Base-by-base conservation (phyloP, 1,140 invertebrate genomes). In the Eueides isabella region DNA sequence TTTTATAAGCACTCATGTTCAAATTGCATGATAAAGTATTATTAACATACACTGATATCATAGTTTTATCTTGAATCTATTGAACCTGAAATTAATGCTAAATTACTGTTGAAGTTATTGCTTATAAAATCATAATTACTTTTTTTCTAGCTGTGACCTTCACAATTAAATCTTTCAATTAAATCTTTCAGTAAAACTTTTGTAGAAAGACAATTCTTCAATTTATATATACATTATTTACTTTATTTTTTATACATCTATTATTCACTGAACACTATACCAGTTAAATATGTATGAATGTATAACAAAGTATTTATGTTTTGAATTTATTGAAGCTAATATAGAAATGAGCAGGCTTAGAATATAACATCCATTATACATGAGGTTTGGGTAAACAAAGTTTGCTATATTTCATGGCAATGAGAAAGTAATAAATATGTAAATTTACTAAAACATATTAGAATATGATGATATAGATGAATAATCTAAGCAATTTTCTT, bases 1-100 rank as follows among this genome's bases (percentile, higher is more conserved):
- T 11, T 16, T 55, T 55, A 7, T 55, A 55, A 55, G 2, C 11
- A 2, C 26, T 11, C 11, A 55, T 55, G 19, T 11, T 11, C 23
- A 55, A 55, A 14, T 68, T 48, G n/a, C 66, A 48, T 55, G 66
- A 68, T 68, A 48, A 68, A 29, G 6, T 11, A 55, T 9, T 48
- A 48, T 68, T 55, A 31, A 12, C 41, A 68, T 16, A 41, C 9
- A 26, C 11, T 66, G n/a, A 41, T 38, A 28, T 33, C 23, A 38
- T 12, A 26, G n/a, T 66, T 9, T 26, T 67, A 68, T 68, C 66
- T 41, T 55, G 12, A 55, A 55, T 55, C 19, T 23, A 55, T 55
- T 55, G 48, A 55, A 26, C 19, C 23, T 23, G 19, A 55, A 55
- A 55, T 55, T 26, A 55, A 7, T 55, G 19, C n/a, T 14, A n/a